Percentiles rank a stretch among this genome's conserved stretches.
Evolutionary conservation across 2,888 invertebrate species (phyloP).

Genomic region (Incurvaria masculella): DNA sequence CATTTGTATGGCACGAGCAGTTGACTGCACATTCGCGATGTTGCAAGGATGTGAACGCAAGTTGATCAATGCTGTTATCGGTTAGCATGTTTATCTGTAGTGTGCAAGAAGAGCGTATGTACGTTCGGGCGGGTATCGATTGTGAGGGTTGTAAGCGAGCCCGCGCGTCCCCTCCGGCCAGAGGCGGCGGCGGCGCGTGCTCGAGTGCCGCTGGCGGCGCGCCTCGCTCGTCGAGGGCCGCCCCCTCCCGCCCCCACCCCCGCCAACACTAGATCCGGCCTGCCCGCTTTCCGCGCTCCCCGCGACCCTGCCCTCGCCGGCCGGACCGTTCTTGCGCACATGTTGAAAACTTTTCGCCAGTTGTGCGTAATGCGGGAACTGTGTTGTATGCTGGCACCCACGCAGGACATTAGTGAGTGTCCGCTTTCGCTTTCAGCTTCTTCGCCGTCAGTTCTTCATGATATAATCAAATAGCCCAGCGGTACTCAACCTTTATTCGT

Average conservation of each 20-base stretch:
- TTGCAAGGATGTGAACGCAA: too few relatives aligned
- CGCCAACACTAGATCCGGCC: neutral
- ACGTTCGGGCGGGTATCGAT: neutral
- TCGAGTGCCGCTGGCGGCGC: neutral
- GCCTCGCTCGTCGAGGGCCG: neutral
- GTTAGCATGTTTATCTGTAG: too few relatives aligned
- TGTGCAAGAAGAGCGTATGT: neutral
- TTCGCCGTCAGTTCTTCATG: too few relatives aligned
- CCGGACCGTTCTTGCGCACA: neutral
- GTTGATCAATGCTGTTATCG: too few relatives aligned
- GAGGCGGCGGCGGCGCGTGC: neutral
- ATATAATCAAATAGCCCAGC: too few relatives aligned
- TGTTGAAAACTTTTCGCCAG: neutral
- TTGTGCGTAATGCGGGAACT: too few relatives aligned
- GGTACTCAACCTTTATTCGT: too few relatives aligned
- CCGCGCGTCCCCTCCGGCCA: neutral
- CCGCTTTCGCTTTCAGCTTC: too few relatives aligned
- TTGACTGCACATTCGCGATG: too few relatives aligned
- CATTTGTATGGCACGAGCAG: too few relatives aligned
- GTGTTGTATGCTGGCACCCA: too few relatives aligned
- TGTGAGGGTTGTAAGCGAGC: neutral
- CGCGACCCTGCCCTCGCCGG: neutral
- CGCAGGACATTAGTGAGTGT: too few relatives aligned
- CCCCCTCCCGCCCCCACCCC: neutral
- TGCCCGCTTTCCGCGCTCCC: neutral